Base-by-base conservation (phyloP, 2,113 vertebrate genomes). In the Burhinus bistriatus region DNA sequence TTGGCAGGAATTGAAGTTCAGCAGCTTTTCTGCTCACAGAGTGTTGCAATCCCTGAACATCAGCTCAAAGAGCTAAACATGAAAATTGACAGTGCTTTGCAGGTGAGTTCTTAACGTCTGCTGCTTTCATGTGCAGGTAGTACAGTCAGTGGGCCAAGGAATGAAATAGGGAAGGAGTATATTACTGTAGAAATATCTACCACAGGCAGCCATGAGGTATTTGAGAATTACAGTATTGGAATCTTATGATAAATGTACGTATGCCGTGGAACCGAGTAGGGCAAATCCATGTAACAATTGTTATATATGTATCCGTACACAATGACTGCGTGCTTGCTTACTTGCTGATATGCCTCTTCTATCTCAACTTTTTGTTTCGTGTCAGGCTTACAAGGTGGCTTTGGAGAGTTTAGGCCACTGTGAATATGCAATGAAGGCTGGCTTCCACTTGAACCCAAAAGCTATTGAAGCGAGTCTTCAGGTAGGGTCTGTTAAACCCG, bases 1-100 rank as follows among this genome's bases (percentile, higher is more conserved):
- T 98, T 99, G 97, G 99, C 99, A 75, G 99, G 99, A 84, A 98
- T 99, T 95, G 99, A 99, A 98, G 99, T 99, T 89, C 99, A 99
- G 90, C 99, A 99, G 75, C 99, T 99, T 92, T 99, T 99, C 98
- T 99, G 99, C 97, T 99, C 99, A 38, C 99, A 99, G 95, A 99
- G 98, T 94, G 98, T 99, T 87, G 98, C 98, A 75, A 99, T 99
- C 94, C 99, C 99, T 34, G 99, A 99, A 93, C 99, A 99, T 97
- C 99, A 99, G 98, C 98, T 99, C 78, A 99, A 99, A 97, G 99
- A 99, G 80, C 98, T 99, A 83, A 99, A 99, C 95, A 72, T 99
- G 96, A 99, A 99, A 98, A 99, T 99, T 20, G 99, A 99, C 98
- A 99, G 98, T 93, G 99, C 99, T 98, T 98, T 99, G 97, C 99